Evolutionary conservation across 2,113 vertebrate species (phyloP), one percentile per base, ranked within the genome.

Genomic region (Platysternon megacephalum): DNA sequence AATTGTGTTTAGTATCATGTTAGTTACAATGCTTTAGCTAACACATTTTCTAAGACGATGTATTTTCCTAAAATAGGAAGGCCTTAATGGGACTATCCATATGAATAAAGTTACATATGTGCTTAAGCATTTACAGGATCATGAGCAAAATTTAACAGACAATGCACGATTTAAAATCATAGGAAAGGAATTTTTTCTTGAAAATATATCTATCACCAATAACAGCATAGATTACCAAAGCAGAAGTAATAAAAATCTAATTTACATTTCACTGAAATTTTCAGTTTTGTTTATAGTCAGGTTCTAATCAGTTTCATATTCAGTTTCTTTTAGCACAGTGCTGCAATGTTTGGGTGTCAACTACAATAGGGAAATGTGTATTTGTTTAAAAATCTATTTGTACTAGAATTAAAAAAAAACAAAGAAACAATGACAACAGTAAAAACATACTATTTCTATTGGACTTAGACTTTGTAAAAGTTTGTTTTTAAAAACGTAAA

Each of bases 401-500:
- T 86, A 65, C 49, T 92, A 85, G 85, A 92, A 94, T 93, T 52
- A 94, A 89, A 95, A 52, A 52, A 87, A 85, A 89, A 11, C 3
- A 94, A n/a, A 32, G 74, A 92, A 95, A 89, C 79, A 35, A 56
- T 76, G 79, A 65, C 42, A 92, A 88, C 93, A 94, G 88, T 84
- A 87, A 94, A 91, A 93, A 90, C 89, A 72, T 96, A 78, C 89
- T 97, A 74, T 46, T 78, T 78, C 26, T 29, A 8, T 46, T 72
- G 24, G 42, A 78, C 42, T 46, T 78, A 72, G n/a, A 72, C 68
- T 39, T 42, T 72, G 1, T 61, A 35, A 35, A 32, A 61, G 29
- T 61, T 61, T 58, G 56, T 58, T 16, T 72, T 72, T 39, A 72
- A 72, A 72, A 39, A 72, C 2, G 9, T 72, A 72, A 72, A 72